Evolutionary conservation across 2,888 invertebrate genomes (phyloP).

Genomic region (Camptogramma bilineatum): DNA sequence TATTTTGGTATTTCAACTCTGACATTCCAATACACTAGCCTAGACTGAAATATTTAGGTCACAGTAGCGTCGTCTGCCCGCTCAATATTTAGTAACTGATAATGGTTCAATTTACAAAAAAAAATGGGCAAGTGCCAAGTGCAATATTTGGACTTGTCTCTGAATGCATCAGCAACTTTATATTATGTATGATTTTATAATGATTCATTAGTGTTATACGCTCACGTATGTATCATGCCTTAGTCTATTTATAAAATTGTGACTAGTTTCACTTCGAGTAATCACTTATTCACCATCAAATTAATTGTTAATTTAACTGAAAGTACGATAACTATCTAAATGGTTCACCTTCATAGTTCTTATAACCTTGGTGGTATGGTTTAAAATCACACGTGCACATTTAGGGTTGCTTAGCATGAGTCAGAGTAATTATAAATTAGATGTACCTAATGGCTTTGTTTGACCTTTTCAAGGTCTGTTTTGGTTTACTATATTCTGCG

Average conservation of each 20-base stretch:
- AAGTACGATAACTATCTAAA: constrained; percentile 21
- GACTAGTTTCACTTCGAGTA: constrained; percentile 1
- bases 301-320: constrained; percentile 24
- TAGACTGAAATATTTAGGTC: constrained; percentile 38
- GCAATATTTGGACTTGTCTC: not conserved
- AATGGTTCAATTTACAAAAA: not conserved
- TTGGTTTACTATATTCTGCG: constrained; percentile 1
- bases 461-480: constrained; percentile 36
- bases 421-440: constrained; percentile 38
- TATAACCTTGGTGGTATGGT: constrained; percentile 23
- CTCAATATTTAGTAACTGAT: constrained; percentile 23
- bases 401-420: constrained; percentile 33
- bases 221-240: not conserved
- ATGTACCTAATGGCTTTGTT: constrained; percentile 22
- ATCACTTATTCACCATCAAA: constrained; percentile 27
- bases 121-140: not conserved
- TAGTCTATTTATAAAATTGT: constrained; percentile 15
- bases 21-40: constrained; percentile 39
- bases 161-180: not conserved
- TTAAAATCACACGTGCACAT: constrained; percentile 21
- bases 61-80: constrained; percentile 10
- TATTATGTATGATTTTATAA: not conserved
- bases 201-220: not conserved
- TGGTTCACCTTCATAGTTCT: constrained; percentile 6
- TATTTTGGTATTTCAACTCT: constrained; percentile 40